Percentiles rank a stretch among this genome's conserved stretches.
Evolutionary conservation across 1,140 invertebrate genomes (phyloP).

Genomic region (Hesperophylax magnus): DNA sequence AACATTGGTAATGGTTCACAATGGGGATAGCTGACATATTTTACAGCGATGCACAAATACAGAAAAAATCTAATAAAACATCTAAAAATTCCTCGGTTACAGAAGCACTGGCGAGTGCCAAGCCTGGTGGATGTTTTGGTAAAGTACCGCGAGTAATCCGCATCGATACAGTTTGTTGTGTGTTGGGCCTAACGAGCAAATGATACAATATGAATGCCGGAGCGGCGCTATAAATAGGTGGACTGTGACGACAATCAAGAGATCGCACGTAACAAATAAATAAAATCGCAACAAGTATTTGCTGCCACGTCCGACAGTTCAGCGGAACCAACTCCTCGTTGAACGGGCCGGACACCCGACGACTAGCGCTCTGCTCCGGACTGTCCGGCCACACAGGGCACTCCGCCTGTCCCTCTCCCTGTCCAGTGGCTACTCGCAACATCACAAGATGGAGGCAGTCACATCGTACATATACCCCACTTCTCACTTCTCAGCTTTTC

Average conservation of each 20-base stretch:
- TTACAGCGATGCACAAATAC: too few relatives aligned
- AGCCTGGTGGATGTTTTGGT: slow-evolving; percentile 11
- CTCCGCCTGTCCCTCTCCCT: too few relatives aligned
- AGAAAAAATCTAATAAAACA: too few relatives aligned
- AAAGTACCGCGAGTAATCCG: slow-evolving; percentile 5
- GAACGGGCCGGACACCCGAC: not conserved
- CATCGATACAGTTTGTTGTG: slow-evolving; percentile 37
- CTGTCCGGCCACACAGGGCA: not conserved
- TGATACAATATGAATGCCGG: slow-evolving; percentile 38
- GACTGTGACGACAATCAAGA: slow-evolving; percentile 29
- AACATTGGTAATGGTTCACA: too few relatives aligned
- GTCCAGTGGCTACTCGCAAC: too few relatives aligned
- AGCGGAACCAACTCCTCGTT: not conserved
- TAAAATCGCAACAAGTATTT: slow-evolving; percentile 15
- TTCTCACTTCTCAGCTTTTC: too few relatives aligned
- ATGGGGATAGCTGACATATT: too few relatives aligned
- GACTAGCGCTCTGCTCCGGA: not conserved
- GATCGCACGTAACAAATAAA: slow-evolving; percentile 38
- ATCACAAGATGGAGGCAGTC: too few relatives aligned
- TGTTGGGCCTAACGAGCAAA: slow-evolving; percentile 29
- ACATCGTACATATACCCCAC: too few relatives aligned
- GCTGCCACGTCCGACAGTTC: not conserved
- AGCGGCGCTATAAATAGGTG: slow-evolving; percentile 36
- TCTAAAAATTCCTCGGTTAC: too few relatives aligned
- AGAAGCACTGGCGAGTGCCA: not conserved